phyloP scores from a whole-genome alignment of 2,113 vertebrate species.

The Alethe diademata region DNA sequence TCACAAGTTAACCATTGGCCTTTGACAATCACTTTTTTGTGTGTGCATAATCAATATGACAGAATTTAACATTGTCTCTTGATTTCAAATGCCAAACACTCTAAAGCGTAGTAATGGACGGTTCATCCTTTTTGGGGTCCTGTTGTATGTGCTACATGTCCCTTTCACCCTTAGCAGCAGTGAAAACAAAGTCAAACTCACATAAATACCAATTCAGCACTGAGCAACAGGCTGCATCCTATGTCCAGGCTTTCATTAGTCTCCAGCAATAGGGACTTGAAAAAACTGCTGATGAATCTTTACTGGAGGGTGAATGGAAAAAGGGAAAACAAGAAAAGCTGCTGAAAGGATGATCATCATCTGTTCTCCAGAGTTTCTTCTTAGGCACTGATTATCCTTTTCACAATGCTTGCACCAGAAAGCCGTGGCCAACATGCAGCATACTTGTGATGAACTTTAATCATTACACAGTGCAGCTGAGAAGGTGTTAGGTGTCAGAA shows the following conservation, averaged over 20 bases:
- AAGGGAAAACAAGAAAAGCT: not conserved
- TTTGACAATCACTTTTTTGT: not conserved
- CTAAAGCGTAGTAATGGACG: not conserved
- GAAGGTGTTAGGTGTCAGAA: not conserved
- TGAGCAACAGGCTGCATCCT: not conserved
- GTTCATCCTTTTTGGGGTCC: not conserved
- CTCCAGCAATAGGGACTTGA: not conserved
- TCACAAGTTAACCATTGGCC: not conserved
- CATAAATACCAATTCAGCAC: accelerated
- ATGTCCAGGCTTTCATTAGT: not conserved
- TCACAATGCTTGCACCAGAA: not conserved
- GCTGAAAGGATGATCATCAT: not conserved
- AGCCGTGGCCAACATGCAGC: not conserved
- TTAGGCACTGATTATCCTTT: not conserved
- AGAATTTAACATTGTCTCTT: not conserved
- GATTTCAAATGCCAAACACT: not conserved
- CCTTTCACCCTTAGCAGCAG: not conserved
- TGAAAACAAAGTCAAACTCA: not conserved
- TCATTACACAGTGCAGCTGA: not conserved
- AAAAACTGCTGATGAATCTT: not conserved
- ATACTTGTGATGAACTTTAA: not conserved
- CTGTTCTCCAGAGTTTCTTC: not conserved
- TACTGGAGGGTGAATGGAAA: not conserved
- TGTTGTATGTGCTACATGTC: not conserved
- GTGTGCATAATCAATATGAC: not conserved